Percentiles rank a stretch among this genome's conserved stretches.
Evolutionary conservation across 2,113 vertebrate genomes (phyloP).

Genomic region (Galeopterus variegatus): DNA sequence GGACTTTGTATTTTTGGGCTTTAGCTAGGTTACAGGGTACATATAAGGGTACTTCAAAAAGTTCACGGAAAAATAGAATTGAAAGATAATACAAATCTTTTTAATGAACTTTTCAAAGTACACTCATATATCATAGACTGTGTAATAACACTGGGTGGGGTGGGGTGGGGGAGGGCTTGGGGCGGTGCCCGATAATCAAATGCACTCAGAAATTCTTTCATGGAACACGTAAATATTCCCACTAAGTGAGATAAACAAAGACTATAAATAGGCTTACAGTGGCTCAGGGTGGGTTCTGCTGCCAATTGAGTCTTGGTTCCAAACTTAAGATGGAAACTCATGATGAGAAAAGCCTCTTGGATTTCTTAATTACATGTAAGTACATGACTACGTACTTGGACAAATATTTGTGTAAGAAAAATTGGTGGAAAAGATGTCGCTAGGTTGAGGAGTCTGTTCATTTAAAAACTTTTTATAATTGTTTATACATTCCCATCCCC

Average conservation of each 20-base stretch:
- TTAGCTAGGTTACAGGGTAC: not conserved
- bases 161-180: rapidly evolving
- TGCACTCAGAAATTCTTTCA: not conserved
- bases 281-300: not conserved
- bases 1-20: not conserved
- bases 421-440: not conserved
- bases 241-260: not conserved
- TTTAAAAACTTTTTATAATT: not conserved
- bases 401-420: not conserved
- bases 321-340: not conserved
- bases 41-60: no score
- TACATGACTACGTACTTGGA: not conserved
- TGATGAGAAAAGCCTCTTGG: not conserved
- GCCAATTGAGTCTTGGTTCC: not conserved
- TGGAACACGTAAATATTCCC: not conserved
- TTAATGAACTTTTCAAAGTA: no score
- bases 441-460: not conserved
- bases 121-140: not conserved
- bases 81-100: no score
- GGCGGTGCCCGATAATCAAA: not conserved
- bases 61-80: no score
- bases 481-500: not conserved
- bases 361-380: not conserved
- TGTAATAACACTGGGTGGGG: not conserved
- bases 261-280: rapidly evolving